Base-by-base conservation (phyloP, 2,888 invertebrate genomes). In the Bellardia pandia region DNA sequence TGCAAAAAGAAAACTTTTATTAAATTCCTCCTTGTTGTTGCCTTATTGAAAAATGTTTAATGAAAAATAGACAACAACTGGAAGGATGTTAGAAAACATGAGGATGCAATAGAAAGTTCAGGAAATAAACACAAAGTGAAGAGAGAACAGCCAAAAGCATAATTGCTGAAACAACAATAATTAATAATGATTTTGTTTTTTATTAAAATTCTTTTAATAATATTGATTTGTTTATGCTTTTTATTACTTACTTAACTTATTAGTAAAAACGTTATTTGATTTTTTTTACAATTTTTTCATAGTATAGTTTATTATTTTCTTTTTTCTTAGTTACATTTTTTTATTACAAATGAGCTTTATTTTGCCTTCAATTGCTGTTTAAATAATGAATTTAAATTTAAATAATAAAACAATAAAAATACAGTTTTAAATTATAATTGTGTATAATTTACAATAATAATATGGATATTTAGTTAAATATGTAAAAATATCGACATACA, bases 251-350 rank as follows among this genome's bases (percentile, higher is more conserved):
- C 51, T 51, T 51, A 51, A n/a, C 1, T 51, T n/a, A 5, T 51
- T 51, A 7, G 13, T 13, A 45, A 13, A 45, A 45, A 45, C 13
- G 11, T n/a, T n/a, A n/a, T 51, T 51, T 3, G 1, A 13, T 51
- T 51, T 51, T 13, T 56, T 23, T 56, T 9, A 9, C 1, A 23
- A 60, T n/a, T 60, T 58, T 58, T 14, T 58, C 9, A 58, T 58
- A 58, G 11, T 13, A 23, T 58, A 60, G 14, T 60, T 60, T 60
- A 60, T 60, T 33, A 60, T 33, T 33, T 60, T 75, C 23, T 60
- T n/a, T 8, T 23, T 51, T 11, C 16, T 75, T 48, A 48, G 8
- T 64, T 64, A 74, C 74, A 60, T 60, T 48, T 74, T 11, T 58
- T 14, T 14, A 60, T 60, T 33, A 60, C 60, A 60, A 60, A 60